Evolutionary conservation across 2,888 invertebrate species (phyloP).

Genomic region (Palloptera scutellata): DNA sequence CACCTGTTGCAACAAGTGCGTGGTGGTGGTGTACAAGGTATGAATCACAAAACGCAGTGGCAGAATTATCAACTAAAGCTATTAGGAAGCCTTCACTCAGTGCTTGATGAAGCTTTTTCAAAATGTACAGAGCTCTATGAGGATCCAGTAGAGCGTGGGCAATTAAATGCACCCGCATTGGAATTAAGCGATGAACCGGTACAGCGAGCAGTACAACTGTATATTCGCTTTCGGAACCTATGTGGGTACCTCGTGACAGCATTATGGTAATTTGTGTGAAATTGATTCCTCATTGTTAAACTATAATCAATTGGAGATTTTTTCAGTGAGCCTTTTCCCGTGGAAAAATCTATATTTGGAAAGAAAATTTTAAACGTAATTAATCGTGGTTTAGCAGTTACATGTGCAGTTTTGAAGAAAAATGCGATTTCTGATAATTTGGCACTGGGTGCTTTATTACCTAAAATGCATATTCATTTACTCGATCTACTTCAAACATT

Average conservation of each 20-base stretch:
- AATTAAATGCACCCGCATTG: conserved; percentile 34
- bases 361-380: conserved; percentile 52
- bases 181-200: conserved; percentile 48
- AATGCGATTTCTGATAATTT: conserved; percentile 52
- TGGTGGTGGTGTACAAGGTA: conserved; percentile 50
- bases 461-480: conserved; percentile 49
- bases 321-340: conserved; percentile 54
- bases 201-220: conserved; percentile 45
- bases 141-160: conserved; percentile 36
- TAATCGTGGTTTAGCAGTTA: conserved; percentile 50
- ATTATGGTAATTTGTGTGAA: conserved; percentile 38
- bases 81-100: conserved; percentile 46
- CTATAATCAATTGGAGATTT: not conserved
- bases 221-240: conserved; percentile 46
- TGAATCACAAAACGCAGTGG: conserved; percentile 53
- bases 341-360: conserved; percentile 49
- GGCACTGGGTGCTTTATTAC: conserved; percentile 49
- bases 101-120: conserved; percentile 46
- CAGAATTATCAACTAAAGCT: conserved; percentile 48
- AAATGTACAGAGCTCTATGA: conserved; percentile 49
- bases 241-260: conserved; percentile 44
- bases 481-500: conserved; percentile 46
- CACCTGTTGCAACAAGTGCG: conserved; percentile 57
- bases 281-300: not conserved
- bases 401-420: conserved; percentile 45